Conservation (phyloP, 1,140 invertebrate genomes). For the Diplogasteroides magnus region DNA sequence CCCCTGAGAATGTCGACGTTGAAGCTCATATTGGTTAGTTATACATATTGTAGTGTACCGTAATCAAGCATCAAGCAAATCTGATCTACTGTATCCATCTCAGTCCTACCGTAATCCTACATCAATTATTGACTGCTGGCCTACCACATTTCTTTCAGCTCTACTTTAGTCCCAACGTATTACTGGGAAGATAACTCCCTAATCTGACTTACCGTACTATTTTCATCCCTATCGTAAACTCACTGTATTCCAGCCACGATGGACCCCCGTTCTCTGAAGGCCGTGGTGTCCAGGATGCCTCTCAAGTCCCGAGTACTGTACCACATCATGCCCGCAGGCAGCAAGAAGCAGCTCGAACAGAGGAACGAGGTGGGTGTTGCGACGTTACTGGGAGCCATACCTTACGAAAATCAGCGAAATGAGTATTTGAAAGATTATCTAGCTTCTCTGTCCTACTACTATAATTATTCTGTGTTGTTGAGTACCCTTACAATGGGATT, state of each 20-base stretch:
- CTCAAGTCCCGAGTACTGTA: conserved; percentile 15
- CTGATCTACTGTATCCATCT: no score
- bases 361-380: conserved; percentile 4
- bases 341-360: conserved; percentile 20
- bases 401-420: no score
- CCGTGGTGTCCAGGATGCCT: conserved; percentile 26
- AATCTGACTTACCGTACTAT: no score
- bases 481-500: no score
- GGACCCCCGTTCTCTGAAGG: conserved; percentile 9
- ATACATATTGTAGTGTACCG: not conserved
- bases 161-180: not conserved
- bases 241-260: not conserved
- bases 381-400: no score
- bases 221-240: not conserved
- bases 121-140: no score
- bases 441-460: no score
- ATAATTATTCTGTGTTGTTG: no score
- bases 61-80: no score
- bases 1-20: not conserved
- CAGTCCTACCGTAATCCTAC: not conserved
- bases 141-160: no score
- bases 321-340: conserved; percentile 18
- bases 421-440: no score
- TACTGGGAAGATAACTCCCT: not conserved
- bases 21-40: not conserved